Evolutionary conservation across 2,797 vertebrate genomes (phyloP), one percentile per base, ranked within the genome.

Genomic region (Stomatorhinus walkeri): DNA sequence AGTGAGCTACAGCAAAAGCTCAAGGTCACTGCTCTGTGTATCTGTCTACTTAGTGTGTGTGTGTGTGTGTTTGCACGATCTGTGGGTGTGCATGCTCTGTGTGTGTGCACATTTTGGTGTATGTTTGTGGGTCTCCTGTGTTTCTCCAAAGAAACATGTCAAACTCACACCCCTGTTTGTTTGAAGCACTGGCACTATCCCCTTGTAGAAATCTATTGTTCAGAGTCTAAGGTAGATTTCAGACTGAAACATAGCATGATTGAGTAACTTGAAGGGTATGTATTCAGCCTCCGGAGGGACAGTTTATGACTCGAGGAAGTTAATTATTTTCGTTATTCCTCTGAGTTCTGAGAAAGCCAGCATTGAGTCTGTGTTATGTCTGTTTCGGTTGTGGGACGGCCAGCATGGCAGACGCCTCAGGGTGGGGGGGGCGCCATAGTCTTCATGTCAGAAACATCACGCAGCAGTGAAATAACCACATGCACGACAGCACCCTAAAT

Each of bases 1-100:
- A 98, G 97, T 87, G 98, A 99, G 91, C 97, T 99, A 51, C 98
- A 99, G 56, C 98, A 99, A 93, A 97, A 99, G 90, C 95, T 99
- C 52, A 98, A 99, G 97, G 98, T 99, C 93, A 94, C 95, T 22
- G 72, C 68, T 56, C 56, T 56, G 85, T 8, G 24, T 40, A 6
- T 76, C 40, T 64, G 14, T 87, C 72, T 43, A 36, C 72, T 84
- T 6, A 36, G 24, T 72, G 64, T 72, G 64, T 12, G 8, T 72
- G 64, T 68, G 22, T n/a, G 14, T 72, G 72, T 28, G 22, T 64
- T 22, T 10, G 22, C 4, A 3, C 12, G 4, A 10, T 40, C 1
- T 79, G 28, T 19, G 14, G 19, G 36, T 32, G 36, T 79, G 72
- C 9, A 3, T 14, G 12, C 3, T 0, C 1, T 32, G 14, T 79